A percentile compares a stretch with the other conserved stretches of the same genome.
phyloP scores from a whole-genome alignment of 2,888 invertebrate genomes.

The Nebria brevicollis region DNA sequence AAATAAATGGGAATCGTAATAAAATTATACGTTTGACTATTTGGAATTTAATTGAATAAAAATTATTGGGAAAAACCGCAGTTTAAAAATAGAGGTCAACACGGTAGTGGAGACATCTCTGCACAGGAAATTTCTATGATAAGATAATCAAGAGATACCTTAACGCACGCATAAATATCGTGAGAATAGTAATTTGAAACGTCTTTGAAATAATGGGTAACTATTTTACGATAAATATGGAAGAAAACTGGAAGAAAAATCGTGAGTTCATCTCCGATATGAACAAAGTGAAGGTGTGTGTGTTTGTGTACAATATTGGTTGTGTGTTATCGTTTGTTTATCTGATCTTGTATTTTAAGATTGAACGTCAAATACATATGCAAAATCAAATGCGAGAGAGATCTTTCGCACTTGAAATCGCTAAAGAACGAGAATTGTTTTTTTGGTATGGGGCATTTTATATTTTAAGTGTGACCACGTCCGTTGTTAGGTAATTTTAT shows the following conservation, averaged over 20 bases:
- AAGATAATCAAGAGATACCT: neutral
- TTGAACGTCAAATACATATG: slow-evolving; percentile 84
- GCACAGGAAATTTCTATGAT: neutral
- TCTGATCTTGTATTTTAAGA: slow-evolving; percentile 62
- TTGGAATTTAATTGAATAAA: neutral
- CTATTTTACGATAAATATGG: slow-evolving; percentile 69
- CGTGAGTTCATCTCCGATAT: slow-evolving; percentile 76
- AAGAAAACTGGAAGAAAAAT: slow-evolving; percentile 75
- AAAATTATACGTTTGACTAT: neutral
- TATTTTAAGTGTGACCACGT: slow-evolving; percentile 66
- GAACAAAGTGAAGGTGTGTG: slow-evolving; percentile 72
- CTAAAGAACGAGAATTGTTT: slow-evolving; percentile 76
- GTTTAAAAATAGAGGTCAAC: neutral
- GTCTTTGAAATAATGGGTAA: slow-evolving; percentile 67
- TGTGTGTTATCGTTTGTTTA: slow-evolving; percentile 14
- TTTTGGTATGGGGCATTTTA: slow-evolving; percentile 79
- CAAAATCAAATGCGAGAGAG: slow-evolving; percentile 82
- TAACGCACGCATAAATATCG: neutral
- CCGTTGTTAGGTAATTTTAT: slow-evolving; percentile 65
- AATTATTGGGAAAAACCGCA: neutral
- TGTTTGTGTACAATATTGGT: slow-evolving; percentile 15
- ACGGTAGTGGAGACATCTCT: neutral
- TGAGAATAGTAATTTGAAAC: slow-evolving; percentile 24
- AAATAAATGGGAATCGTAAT: too few species aligned
- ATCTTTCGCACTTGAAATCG: slow-evolving; percentile 76